Evolutionary conservation across 2,113 vertebrate species (phyloP).

Genomic region (Rhagologus leucostigma): DNA sequence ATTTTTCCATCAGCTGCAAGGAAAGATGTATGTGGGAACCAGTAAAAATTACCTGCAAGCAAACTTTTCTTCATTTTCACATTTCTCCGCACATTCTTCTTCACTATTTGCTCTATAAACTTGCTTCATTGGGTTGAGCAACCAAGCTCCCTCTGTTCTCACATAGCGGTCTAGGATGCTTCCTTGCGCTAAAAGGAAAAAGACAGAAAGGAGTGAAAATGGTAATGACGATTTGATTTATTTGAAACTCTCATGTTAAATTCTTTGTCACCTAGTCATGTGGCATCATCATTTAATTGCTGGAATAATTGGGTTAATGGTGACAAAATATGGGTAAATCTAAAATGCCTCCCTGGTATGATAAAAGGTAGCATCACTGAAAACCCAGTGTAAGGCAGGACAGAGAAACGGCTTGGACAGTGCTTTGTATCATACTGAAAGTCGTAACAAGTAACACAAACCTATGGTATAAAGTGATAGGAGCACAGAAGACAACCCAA

Average conservation of each 20-base stretch:
- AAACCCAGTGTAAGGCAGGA: background rate
- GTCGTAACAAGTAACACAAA: background rate
- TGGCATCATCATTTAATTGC: background rate
- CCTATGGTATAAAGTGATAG: background rate
- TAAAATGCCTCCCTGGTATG: background rate
- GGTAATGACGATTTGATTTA: background rate
- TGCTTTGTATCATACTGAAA: background rate
- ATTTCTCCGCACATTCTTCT: conserved; percentile 34
- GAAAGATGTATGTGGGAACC: background rate
- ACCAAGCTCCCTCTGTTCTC: conserved; percentile 57
- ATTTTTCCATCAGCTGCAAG: background rate
- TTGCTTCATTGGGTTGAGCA: conserved; percentile 28
- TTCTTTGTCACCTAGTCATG: background rate
- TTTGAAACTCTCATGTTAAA: background rate
- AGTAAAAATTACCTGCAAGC: conserved; percentile 41
- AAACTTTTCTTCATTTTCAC: conserved; percentile 39
- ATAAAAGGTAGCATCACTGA: background rate
- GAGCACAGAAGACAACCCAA: background rate
- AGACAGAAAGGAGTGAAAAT: background rate
- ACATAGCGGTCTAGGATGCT: conserved; percentile 26
- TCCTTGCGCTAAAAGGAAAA: conserved; percentile 12
- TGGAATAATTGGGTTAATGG: background rate
- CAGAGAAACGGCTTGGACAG: background rate
- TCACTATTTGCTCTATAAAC: conserved; percentile 20
- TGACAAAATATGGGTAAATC: background rate